Percentiles rank a stretch among this genome's conserved stretches.
Conservation (phyloP, 2,113 vertebrate species). For the Echinops telfairi region DNA sequence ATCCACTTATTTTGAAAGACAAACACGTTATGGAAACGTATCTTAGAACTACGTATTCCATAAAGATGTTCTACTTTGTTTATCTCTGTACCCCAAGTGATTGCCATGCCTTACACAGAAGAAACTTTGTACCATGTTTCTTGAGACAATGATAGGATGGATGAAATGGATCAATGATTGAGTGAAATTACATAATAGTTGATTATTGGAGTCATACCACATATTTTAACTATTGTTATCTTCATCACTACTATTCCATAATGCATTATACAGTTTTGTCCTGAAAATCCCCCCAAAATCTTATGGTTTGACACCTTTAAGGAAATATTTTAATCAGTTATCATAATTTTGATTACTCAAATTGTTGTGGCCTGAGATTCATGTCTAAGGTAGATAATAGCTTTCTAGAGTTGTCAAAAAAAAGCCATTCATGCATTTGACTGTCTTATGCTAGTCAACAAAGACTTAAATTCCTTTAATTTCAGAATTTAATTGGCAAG, state of each 20-base stretch:
- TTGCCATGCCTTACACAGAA: not conserved
- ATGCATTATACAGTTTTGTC: not conserved
- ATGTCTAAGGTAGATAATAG: not conserved
- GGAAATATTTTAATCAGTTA: slow-evolving; percentile 2
- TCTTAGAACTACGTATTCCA: not conserved
- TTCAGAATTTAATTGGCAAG: not conserved
- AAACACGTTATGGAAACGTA: not conserved
- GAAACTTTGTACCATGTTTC: not conserved
- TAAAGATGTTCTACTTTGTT: not conserved
- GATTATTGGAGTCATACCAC: not conserved
- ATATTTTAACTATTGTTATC: not conserved
- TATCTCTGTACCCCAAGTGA: not conserved
- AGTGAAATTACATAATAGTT: not conserved
- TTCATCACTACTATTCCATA: not conserved
- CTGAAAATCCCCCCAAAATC: not conserved
- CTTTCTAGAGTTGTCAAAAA: not conserved
- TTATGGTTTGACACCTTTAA: slow-evolving; percentile 22
- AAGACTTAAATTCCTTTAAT: not conserved
- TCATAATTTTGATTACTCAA: slow-evolving; percentile 29
- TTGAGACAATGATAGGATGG: not conserved
- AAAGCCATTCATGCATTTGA: slow-evolving; percentile 21
- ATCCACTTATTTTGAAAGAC: not conserved
- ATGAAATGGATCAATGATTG: not conserved
- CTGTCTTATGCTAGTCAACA: not conserved
- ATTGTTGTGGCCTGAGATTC: not conserved